phyloP scores from a whole-genome alignment of 2,113 vertebrate genomes.

The Chaetodon auriga region DNA sequence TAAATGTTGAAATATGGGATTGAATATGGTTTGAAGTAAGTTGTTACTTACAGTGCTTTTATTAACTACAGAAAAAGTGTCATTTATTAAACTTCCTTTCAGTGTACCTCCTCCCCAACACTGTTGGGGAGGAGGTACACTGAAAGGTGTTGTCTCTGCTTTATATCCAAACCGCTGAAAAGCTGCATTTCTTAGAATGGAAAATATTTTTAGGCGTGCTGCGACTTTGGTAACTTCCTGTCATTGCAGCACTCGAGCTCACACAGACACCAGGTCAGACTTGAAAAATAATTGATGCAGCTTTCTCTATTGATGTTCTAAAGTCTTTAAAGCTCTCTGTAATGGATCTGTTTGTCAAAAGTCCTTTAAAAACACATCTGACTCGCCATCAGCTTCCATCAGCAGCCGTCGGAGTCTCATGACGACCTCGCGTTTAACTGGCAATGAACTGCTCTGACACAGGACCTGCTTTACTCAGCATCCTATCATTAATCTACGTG shows the following conservation, averaged over 20 bases:
- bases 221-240: neutral
- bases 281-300: conserved; percentile 23
- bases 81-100: neutral
- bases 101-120: neutral
- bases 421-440: conserved; percentile 85
- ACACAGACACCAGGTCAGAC: conserved; percentile 11
- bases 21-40: too few species aligned
- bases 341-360: conserved; percentile 51
- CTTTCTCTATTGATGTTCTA: conserved; percentile 16
- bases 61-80: neutral
- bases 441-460: conserved; percentile 80
- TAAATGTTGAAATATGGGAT: neutral
- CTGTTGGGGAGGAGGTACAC: too few species aligned
- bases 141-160: neutral
- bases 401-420: conserved; percentile 81
- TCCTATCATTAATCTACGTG: conserved; percentile 90
- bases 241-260: neutral
- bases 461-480: conserved; percentile 83
- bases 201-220: neutral
- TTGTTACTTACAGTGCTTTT: too few species aligned
- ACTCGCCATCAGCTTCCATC: conserved; percentile 71
- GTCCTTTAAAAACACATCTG: conserved; percentile 61
- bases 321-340: conserved; percentile 26
- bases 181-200: neutral
- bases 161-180: neutral